phyloP scores from a whole-genome alignment of 2,113 vertebrate genomes.

The Phocoena sinus region DNA sequence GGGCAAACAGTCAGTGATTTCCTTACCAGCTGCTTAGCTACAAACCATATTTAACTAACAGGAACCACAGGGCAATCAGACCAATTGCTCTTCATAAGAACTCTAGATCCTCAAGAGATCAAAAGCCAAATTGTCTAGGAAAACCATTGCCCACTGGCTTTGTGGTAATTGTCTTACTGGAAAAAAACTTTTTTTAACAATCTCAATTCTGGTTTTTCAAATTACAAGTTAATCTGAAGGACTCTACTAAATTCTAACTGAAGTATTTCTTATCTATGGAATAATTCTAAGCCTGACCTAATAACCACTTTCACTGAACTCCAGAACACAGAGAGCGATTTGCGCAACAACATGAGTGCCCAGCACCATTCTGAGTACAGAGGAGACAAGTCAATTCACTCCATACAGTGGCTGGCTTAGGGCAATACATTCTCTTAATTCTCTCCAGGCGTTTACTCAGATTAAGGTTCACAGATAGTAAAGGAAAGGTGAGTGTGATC shows the following conservation, averaged over 20 bases:
- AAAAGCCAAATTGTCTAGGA: not conserved
- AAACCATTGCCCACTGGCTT: not conserved
- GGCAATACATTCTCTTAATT: not conserved
- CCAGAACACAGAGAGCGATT: not conserved
- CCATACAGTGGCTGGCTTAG: not conserved
- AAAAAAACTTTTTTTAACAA: slow-evolving; percentile 8
- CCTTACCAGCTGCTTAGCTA: not conserved
- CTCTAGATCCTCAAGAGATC: not conserved
- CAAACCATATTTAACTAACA: not conserved
- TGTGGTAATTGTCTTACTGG: not conserved
- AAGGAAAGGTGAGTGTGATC: not conserved
- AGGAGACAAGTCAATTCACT: not conserved
- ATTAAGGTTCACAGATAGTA: not conserved
- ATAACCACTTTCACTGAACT: not conserved
- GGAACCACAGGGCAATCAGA: not conserved
- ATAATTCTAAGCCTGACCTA: not conserved
- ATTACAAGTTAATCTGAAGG: slow-evolving; percentile 10
- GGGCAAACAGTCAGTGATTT: not conserved
- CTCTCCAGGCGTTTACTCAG: not conserved
- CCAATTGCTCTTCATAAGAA: not conserved
- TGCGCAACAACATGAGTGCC: not conserved
- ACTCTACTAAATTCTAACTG: not conserved
- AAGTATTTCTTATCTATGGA: not conserved
- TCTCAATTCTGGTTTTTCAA: slow-evolving; percentile 30
- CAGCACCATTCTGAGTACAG: not conserved